Evolutionary conservation across 2,888 invertebrate species (phyloP).

Genomic region (Ichneumoninae sp.): DNA sequence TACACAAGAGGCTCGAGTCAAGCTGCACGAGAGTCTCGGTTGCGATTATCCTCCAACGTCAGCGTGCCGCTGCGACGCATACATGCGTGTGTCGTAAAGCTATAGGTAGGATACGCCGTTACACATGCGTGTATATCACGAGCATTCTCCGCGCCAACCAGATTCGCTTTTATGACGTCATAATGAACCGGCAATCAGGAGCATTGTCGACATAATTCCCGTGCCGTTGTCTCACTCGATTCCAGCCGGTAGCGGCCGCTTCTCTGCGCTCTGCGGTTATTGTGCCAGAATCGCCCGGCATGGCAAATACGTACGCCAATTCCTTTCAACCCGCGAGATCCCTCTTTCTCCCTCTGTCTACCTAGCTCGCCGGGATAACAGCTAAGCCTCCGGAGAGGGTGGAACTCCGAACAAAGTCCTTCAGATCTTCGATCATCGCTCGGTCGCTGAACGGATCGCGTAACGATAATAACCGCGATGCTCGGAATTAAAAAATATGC

Average conservation of each 20-base stretch:
- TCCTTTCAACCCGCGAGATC: constrained; percentile 44
- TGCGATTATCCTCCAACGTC: constrained; percentile 79
- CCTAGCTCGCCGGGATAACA: constrained; percentile 15
- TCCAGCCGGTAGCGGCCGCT: constrained; percentile 38
- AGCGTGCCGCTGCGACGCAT: constrained; percentile 52
- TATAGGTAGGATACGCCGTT: constrained; percentile 5
- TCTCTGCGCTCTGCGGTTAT: constrained; percentile 50
- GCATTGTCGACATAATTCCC: constrained; percentile 84
- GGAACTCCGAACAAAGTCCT: constrained; percentile 17
- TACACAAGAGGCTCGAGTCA: constrained; percentile 62
- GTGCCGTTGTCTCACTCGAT: constrained; percentile 81
- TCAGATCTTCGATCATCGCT: constrained; percentile 8
- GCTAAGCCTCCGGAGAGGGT: constrained; percentile 24
- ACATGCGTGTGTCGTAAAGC: background rate
- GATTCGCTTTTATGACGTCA: constrained; percentile 84
- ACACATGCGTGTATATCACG: constrained; percentile 44
- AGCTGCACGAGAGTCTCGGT: constrained; percentile 68
- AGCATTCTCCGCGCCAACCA: constrained; percentile 77
- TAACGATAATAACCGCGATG: constrained; percentile 33
- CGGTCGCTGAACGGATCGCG: constrained; percentile 35
- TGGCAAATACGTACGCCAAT: constrained; percentile 28
- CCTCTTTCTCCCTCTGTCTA: background rate
- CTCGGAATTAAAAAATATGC: background rate
- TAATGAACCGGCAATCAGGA: constrained; percentile 83
- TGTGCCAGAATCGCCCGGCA: constrained; percentile 43